phyloP scores from a whole-genome alignment of 2,888 invertebrate genomes.

The Tineola bisselliella region DNA sequence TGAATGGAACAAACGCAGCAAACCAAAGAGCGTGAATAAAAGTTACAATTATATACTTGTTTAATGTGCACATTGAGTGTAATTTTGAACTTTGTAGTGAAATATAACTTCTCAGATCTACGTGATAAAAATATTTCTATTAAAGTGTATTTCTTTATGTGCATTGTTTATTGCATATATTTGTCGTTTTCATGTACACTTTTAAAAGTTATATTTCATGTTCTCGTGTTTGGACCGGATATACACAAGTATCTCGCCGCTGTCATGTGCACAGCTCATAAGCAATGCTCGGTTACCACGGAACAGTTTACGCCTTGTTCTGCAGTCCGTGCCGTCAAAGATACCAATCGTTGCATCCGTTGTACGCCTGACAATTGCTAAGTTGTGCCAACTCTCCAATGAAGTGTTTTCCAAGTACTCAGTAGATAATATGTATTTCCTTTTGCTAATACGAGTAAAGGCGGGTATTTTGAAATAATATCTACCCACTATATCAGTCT shows the following conservation, averaged over 20 bases:
- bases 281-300: constrained; percentile 5
- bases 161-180: no score
- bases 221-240: neutral
- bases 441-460: no score
- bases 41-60: neutral
- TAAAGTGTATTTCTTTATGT: no score
- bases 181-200: no score
- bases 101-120: no score
- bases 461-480: no score
- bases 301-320: constrained; percentile 11
- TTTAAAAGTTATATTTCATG: no score
- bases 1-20: constrained; percentile 5
- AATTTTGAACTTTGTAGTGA: neutral
- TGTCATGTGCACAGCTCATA: neutral
- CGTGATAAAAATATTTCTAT: no score
- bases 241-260: constrained; percentile 2
- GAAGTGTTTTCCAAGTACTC: neutral
- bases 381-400: constrained; percentile 8
- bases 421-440: neutral
- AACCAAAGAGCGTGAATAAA: constrained; percentile 6
- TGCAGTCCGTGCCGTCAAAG: constrained; percentile 30
- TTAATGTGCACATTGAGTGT: neutral
- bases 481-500: no score
- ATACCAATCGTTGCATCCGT: constrained; percentile 49
- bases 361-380: constrained; percentile 55